Evolutionary conservation across 35 echinoderm and acorn worm species (phyloP), one percentile per base, ranked within the genome.

Genomic region (Eucidaris tribuloides): DNA sequence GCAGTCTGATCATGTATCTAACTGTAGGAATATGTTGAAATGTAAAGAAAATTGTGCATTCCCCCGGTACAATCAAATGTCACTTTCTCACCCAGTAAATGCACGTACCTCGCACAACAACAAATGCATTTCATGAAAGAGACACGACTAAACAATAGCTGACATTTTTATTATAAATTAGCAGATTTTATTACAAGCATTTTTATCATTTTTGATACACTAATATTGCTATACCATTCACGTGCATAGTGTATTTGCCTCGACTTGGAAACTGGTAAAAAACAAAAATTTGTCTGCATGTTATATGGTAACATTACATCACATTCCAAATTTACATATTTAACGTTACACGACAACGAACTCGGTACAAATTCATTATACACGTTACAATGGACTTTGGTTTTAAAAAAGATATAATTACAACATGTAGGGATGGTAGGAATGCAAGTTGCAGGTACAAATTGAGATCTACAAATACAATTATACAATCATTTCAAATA

Each of bases 141-240:
- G n/a, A n/a, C n/a, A n/a, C n/a, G n/a, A n/a, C n/a, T n/a, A n/a
- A n/a, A n/a, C n/a, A n/a, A n/a, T n/a, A n/a, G n/a, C n/a, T n/a
- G n/a, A n/a, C n/a, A n/a, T n/a, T n/a, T n/a, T n/a, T n/a, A n/a
- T 74, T 74, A 74, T 74, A 74, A 74, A 74, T 74, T 74, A 74
- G 68, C 68, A 74, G 44, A 74, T 74, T 68, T 74, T 74, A 74
- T 74, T 74, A 74, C 68, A 74, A 74, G 68, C 68, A 44, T 74
- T 74, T 52, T 74, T n/a, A n/a, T n/a, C 68, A 33, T 40, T 42
- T 74, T 72, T 74, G 38, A 36, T 74, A 74, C 68, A 74, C 68
- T 74, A 74, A 74, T 74, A 74, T 74, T 74, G 68, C 68, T 74
- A 40, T 42, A 74, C 44, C 40, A 44, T 35, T 43, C 44, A 74